Evolutionary conservation across 2,888 invertebrate species (phyloP), one percentile per base, ranked within the genome.

Genomic region (Sialis fuliginosa): DNA sequence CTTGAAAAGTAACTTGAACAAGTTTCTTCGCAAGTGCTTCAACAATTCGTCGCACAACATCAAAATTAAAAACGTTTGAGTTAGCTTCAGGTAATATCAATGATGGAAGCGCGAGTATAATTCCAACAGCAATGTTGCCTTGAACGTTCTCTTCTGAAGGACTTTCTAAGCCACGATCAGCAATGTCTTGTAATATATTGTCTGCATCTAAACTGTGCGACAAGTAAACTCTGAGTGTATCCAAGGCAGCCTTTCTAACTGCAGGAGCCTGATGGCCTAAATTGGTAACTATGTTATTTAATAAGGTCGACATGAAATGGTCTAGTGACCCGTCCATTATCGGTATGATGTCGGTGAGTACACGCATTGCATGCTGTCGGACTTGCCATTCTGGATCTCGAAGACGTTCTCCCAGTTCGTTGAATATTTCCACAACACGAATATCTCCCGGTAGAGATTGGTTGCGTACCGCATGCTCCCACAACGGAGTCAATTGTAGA

Each of bases 361-460:
- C 85, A 45, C 86, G 66, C 6, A 88, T 66, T 31, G 87, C 86
- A 62, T 88, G 85, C 52, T 86, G 80, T 7, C 87, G 74, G 34
- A 88, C 86, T 64, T 86, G 85, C 78, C 84, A 82, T 62, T 88
- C 87, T 1, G 85, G 82, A 60, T 84, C 83, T 37, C 75, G 71
- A 42, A 87, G 68, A 44, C 86, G 74, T 53, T 81, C 79, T 41
- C 77, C 69, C 57, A 86, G 77, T 55, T 83, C 83, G 46, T 72
- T 65, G 60, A 82, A 84, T 56, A 84, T 75, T 47, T 74, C 69
- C 13, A 6, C 39, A 8, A 45, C 12, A 49, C 69, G 67, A 2
- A 77, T 74, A 57, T 81, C 77, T 22, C 74, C 74, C 39, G 87
- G 87, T 47, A 87, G 70, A 46, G 79, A 73, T 48, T 77, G 75